phyloP scores from a whole-genome alignment of 1,140 invertebrate species.

The Drosophila sturtevanti region DNA sequence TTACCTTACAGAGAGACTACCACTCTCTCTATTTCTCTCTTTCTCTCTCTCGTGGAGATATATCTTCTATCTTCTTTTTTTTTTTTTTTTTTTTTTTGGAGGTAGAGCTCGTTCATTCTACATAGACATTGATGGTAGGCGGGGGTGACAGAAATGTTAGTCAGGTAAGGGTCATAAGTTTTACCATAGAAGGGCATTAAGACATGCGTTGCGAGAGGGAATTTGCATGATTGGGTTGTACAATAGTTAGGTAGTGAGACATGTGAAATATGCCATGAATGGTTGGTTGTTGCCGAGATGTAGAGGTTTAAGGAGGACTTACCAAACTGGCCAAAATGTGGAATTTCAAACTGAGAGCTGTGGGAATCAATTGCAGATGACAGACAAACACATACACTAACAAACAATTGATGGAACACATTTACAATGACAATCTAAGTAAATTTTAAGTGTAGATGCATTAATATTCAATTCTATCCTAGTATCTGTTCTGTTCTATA shows the following conservation, averaged over 20 bases:
- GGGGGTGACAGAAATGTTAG: conserved; percentile 11
- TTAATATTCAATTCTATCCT: too few relatives aligned
- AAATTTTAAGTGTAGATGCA: too few relatives aligned
- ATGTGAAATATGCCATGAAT: conserved; percentile 38
- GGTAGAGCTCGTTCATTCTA: neutral
- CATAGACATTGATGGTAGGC: neutral
- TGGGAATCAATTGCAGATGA: conserved; percentile 36
- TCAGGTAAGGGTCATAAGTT: conserved; percentile 65
- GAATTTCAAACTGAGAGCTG: conserved; percentile 3
- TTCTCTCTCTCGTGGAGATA: too few relatives aligned
- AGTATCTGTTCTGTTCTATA: too few relatives aligned
- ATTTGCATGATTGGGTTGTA: conserved; percentile 49
- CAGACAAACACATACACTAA: conserved; percentile 2
- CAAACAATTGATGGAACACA: neutral
- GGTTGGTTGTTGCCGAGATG: conserved; percentile 14
- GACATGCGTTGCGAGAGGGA: conserved; percentile 38
- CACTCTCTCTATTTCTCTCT: too few relatives aligned
- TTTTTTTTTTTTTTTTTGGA: neutral
- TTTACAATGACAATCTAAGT: neutral
- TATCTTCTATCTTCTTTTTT: too few relatives aligned
- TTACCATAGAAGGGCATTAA: conserved; percentile 68
- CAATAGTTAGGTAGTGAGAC: conserved; percentile 21
- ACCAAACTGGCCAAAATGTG: neutral
- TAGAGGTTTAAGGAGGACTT: neutral
- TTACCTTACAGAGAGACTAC: too few relatives aligned